Conservation (phyloP, 2,797 vertebrate genomes). For the Geotria australis region DNA sequence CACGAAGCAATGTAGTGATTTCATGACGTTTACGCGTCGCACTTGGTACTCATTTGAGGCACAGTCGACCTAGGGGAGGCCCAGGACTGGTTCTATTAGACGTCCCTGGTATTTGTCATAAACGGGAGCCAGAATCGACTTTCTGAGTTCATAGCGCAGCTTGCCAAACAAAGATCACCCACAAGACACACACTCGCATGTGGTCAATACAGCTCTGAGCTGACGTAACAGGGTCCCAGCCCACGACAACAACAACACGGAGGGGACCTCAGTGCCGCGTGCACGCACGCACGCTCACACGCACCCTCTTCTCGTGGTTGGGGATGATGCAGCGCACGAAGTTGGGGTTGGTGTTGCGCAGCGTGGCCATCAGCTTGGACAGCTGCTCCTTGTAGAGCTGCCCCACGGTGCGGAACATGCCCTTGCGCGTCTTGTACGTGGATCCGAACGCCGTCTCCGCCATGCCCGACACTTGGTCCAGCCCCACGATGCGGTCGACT, state of each 20-base stretch:
- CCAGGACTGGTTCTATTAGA: no score
- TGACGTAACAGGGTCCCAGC: not conserved
- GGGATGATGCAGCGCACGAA: slow-evolving; percentile 97
- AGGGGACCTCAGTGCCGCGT: not conserved
- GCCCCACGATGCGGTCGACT: slow-evolving; percentile 88
- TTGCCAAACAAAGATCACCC: no score
- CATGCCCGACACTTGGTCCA: slow-evolving; percentile 93
- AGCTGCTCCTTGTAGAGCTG: slow-evolving; percentile 95
- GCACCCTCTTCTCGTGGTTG: slow-evolving; percentile 67
- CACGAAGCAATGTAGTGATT: no score
- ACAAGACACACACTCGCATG: not conserved
- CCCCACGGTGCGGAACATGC: slow-evolving; percentile 94
- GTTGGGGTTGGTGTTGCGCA: slow-evolving; percentile 95
- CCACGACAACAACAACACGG: not conserved
- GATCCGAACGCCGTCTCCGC: slow-evolving; percentile 47
- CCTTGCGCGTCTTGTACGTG: slow-evolving; percentile 81
- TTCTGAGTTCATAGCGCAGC: no score
- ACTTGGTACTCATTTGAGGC: no score
- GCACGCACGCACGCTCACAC: not conserved
- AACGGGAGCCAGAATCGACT: no score
- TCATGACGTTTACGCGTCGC: no score
- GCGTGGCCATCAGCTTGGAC: slow-evolving; percentile 81
- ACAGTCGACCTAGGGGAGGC: no score
- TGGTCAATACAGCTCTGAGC: not conserved
- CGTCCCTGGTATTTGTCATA: no score